A percentile compares a stretch with the other conserved stretches of the same genome.
phyloP scores from a whole-genome alignment of 2,797 vertebrate species.

The Catamblyrhynchus diadema region DNA sequence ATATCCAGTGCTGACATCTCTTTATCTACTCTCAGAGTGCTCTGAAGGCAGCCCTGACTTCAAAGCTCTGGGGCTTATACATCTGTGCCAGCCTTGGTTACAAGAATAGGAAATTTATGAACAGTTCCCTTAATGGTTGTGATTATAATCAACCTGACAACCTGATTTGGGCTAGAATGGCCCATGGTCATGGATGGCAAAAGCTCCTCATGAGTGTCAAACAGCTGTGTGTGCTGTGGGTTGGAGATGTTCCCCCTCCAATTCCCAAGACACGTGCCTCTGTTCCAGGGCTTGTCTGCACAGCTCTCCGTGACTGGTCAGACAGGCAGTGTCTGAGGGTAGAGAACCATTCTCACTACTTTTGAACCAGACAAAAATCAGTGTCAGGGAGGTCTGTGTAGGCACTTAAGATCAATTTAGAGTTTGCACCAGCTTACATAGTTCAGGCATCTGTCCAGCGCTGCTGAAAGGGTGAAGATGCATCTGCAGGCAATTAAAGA shows the following conservation, averaged over 20 bases:
- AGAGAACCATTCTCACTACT: not conserved
- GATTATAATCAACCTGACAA: not conserved
- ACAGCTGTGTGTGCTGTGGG: not conserved
- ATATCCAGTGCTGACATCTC: not conserved
- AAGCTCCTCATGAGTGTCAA: not conserved
- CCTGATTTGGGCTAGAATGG: not conserved
- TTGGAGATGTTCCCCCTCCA: not conserved
- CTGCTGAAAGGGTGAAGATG: not conserved
- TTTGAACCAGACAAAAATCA: not conserved
- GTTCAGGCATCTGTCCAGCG: not conserved
- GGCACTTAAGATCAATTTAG: not conserved
- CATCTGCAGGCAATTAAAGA: not conserved
- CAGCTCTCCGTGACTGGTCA: not conserved
- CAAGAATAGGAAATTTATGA: not conserved
- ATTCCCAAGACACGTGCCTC: not conserved
- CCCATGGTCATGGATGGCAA: not conserved
- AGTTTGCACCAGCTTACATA: not conserved
- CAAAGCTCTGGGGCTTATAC: not conserved
- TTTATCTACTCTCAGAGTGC: not conserved
- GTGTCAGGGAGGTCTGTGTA: not conserved
- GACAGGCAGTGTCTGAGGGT: not conserved
- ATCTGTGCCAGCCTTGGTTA: not conserved
- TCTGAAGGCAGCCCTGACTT: not conserved
- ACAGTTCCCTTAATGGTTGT: not conserved
- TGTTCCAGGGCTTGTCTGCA: not conserved